Base-by-base conservation (phyloP, 2,888 invertebrate genomes). In the Mellilla xanthometata region DNA sequence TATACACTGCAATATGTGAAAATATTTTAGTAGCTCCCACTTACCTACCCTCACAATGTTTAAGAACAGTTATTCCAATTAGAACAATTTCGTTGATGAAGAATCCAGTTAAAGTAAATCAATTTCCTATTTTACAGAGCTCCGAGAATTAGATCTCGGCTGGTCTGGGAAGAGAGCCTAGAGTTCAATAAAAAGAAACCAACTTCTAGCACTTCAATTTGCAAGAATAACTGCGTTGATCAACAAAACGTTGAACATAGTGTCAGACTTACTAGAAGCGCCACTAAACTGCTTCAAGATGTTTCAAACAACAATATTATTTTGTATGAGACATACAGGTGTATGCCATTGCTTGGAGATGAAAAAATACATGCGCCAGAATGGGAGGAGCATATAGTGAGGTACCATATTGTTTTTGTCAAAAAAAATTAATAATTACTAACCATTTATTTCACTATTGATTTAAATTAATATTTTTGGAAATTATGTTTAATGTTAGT, bases 311-410 rank as follows among this genome's bases (percentile, higher is more conserved):
- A 19, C 11, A 15, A 77, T 3, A 74, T 84, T 41, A 65, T 72
- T 2, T 64, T 87, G 8, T 52, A 81, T 11, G 87, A 87, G 52
- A 54, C 64, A 0, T 87, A 87, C 52, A 65, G 80, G 47, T 83
- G 85, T 58, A 87, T 87, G 85, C 87, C 87, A 0, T 56, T 87
- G 0, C 47, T 87, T 22, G 87, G 87, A 0, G 72, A 76, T 59
- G 87, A 87, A 46, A 60, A 65, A 10, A 62, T 72, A 2, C 66
- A 60, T 41, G 71, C 73, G 5, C 84, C 83, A 0, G 61, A 75
- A 44, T 87, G 85, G 87, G 72, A 79, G 5, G 64, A 78, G 2
- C 86, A 87, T 61, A 70, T 83, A 54, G 80, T 76, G 2, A 72
- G 65, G 32, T 85, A 75, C 52, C 60, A 75, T 36, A 56, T 85